Evolutionary conservation across 1,140 invertebrate genomes (phyloP).

Genomic region (Zaprionus gabonicus): DNA sequence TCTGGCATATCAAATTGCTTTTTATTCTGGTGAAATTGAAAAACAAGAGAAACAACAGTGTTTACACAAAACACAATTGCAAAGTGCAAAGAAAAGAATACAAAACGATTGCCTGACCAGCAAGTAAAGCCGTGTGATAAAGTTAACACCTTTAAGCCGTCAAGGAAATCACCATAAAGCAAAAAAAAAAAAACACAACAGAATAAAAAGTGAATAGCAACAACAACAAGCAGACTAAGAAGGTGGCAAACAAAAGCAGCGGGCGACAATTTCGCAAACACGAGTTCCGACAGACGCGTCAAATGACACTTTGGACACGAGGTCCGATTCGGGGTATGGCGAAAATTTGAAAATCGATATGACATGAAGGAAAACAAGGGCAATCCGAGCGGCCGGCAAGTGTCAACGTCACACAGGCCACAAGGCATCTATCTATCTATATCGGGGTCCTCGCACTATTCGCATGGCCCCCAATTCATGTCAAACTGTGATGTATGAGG

Average conservation of each 20-base stretch:
- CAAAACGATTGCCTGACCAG: conserved; percentile 44
- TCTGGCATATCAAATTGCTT: conserved; percentile 67
- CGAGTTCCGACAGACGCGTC: conserved; percentile 62
- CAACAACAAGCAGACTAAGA: conserved; percentile 16
- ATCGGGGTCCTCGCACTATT: neutral
- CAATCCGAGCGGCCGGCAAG: conserved; percentile 40
- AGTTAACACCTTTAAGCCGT: conserved; percentile 78
- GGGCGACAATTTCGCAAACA: conserved; percentile 71
- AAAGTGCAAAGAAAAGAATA: conserved; percentile 32
- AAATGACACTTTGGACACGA: conserved; percentile 75
- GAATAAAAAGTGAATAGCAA: conserved; percentile 15
- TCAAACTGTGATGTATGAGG: conserved; percentile 66
- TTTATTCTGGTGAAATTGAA: conserved; percentile 59
- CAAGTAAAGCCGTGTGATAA: conserved; percentile 51
- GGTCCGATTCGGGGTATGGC: conserved; percentile 53
- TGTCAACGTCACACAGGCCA: conserved; percentile 39
- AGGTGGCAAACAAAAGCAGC: conserved; percentile 54
- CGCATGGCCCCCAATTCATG: conserved; percentile 19
- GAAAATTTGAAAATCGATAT: conserved; percentile 76
- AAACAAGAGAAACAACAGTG: conserved; percentile 58
- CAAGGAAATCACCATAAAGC: conserved; percentile 51
- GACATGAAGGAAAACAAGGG: conserved; percentile 71
- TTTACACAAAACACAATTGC: conserved; percentile 57
- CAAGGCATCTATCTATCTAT: conserved; percentile 20
- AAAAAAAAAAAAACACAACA: conserved; percentile 14